Evolutionary conservation across 2,113 vertebrate genomes (phyloP).

Genomic region (Seriola aureovittata): DNA sequence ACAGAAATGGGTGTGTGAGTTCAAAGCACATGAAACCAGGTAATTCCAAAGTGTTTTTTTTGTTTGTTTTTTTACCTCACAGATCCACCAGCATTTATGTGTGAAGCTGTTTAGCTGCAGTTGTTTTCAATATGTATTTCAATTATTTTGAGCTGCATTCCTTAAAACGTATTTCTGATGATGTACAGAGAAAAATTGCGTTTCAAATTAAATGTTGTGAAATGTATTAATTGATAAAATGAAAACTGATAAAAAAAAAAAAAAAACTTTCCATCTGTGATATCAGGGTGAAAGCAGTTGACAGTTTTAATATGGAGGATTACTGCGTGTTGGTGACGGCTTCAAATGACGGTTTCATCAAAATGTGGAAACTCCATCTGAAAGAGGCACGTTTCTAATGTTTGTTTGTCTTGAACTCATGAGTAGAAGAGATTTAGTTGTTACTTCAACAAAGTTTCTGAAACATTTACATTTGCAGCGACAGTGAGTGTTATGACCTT

Average conservation of each 20-base stretch:
- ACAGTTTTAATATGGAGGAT: conserved; percentile 87
- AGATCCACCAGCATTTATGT: too few relatives aligned
- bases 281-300: conserved; percentile 92
- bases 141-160: neutral
- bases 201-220: too few relatives aligned
- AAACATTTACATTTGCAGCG: neutral
- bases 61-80: neutral
- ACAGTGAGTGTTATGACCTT: too few relatives aligned
- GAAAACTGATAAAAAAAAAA: too few relatives aligned
- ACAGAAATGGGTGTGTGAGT: conserved; percentile 89
- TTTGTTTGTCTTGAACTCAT: neutral
- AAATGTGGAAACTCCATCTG: conserved; percentile 91
- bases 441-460: neutral
- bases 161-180: too few relatives aligned
- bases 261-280: conserved; percentile 12
- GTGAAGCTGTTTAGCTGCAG: too few relatives aligned
- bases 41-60: conserved; percentile 58
- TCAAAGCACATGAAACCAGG: conserved; percentile 97
- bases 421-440: neutral
- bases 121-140: neutral
- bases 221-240: too few relatives aligned
- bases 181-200: neutral
- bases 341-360: conserved; percentile 96
- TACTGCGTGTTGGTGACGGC: conserved; percentile 90
- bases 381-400: conserved; percentile 80